Base-by-base conservation (phyloP, 2,888 invertebrate species). In the Mesoligia furuncula region DNA sequence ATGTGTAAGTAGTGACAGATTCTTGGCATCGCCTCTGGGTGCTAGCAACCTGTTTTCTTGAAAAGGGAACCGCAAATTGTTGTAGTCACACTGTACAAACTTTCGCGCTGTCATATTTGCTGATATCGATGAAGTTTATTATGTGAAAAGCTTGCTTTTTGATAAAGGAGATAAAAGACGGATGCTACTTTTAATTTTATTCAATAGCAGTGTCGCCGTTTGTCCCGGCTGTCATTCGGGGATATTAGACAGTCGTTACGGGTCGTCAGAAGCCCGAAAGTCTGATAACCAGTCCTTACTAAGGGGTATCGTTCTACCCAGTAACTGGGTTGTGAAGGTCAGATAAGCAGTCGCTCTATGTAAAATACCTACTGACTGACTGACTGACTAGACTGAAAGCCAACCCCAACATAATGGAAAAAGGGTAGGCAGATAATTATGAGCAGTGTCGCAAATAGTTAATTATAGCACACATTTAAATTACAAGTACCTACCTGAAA, bases 11-110 rank as follows among this genome's bases (percentile, higher is more conserved):
- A 69, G 69, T 70, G 77, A 83, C 83, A 79, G 83, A 68, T 80
- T 75, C 74, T 79, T 80, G 73, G 78, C 80, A 75, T 77, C 54
- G 74, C 84, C 77, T 81, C 62, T 69, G 84, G 80, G 72, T n/a
- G 68, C 51, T 69, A 69, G 64, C 59, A 84, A 84, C 83, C 70
- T 59, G 84, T 80, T 80, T 70, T 77, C 69, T 78, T 59, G 82
- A 67, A 85, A 78, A 85, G 80, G 75, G 62, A 74, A 66, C 67
- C 64, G 71, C 36, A 70, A 67, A 84, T 66, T 75, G 31, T 77
- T 45, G 76, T 39, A 62, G 64, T 72, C 39, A 71, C n/a, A 48
- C 24, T 73, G 59, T 59, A 31, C n/a, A 83, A 78, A 79, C 67
- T 83, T 79, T 83, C 66, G 39, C 62, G 45, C 0, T 57, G 48